Evolutionary conservation across 2,888 invertebrate genomes (phyloP), one percentile per base, ranked within the genome.

Genomic region (Ctenicera cuprea): DNA sequence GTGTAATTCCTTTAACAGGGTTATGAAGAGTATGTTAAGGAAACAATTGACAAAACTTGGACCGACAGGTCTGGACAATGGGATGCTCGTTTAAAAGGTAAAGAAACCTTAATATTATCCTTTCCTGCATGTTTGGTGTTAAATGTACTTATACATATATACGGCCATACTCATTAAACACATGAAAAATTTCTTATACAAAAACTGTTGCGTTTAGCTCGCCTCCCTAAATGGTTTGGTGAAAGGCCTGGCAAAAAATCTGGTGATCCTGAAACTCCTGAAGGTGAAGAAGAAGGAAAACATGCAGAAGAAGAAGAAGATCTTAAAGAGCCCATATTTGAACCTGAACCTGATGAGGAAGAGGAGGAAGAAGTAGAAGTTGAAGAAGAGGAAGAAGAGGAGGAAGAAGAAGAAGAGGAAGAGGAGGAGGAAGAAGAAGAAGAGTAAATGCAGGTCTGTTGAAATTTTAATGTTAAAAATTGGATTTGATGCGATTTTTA

Each of bases 141-240:
- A 33, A 57, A 59, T 45, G 41, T 68, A 9, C 5, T 30, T 26
- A 30, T 16, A 12, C 16, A 52, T 22, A 26, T 54, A n/a, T 30
- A 20, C 0, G 2, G 4, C 9, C 7, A 14, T 7, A 26, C 30
- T n/a, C 14, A 7, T 4, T 43, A 18, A 3, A 43, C 1, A 12
- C 3, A 11, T 48, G 2, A 45, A 4, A 45, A 14, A 48, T 48
- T 18, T 48, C 20, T 48, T 18, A 9, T 43, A 43, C 3, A 48
- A 61, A 74, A 37, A 65, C 22, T 33, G 9, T 26, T 45, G 30
- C 14, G 2, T n/a, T 85, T 87, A 96, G 97, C 96, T 90, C 94
- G 94, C 91, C 90, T 97, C 89, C 96, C 96, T 83, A 97, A 96
- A 89, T 97, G 97, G 97, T 96, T 96, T 91, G 96, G 97, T 84